Evolutionary conservation across 2,113 vertebrate species (phyloP), one percentile per base, ranked within the genome.

Genomic region (Astur gentilis): DNA sequence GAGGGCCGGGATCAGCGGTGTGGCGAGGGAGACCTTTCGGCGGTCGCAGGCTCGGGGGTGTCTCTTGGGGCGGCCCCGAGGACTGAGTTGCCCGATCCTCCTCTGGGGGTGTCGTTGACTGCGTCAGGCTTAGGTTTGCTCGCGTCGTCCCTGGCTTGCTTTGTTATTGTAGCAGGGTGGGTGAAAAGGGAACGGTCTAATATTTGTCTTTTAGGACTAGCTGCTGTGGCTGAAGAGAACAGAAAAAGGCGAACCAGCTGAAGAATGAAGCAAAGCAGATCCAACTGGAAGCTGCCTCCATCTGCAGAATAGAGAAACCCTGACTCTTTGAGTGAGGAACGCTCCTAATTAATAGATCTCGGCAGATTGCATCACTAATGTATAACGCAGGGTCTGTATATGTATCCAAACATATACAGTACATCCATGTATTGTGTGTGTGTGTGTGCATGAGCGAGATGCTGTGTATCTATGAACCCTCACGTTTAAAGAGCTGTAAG

Each of bases 391-490:
- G 32, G 19, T 47, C 26, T 4, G 55, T 36, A 3, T 3, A 3
- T 2, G 14, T 13, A 7, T 23, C 25, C 42, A 13, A 47, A 60
- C 19, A 26, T 26, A 34, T 36, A 23, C 8, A 2, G 55, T 7
- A 13, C 6, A 5, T 10, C 19, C 6, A 0, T 1, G 8, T 9
- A 4, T 18, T 2, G 11, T 1, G 20, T 5, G 27, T 4, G 22
- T 1, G 38, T 38, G 38, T 38, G 40, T 9, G 40, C 11, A 20
- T 11, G 36, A 3, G 31, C 5, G 23, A 7, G 36, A 29, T 5
- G 15, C 25, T 29, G 4, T 2, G 14, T 29, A 5, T 29, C 7
- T n/a, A 3, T 7, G 34, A 77, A 13, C 34, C 26, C 15, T 61
- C 2, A 0, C 5, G 0, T 22, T 60, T 36, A 13, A 36, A 23